Base-by-base conservation (phyloP, 2,113 vertebrate genomes). In the Cricetomys ansorgei region DNA sequence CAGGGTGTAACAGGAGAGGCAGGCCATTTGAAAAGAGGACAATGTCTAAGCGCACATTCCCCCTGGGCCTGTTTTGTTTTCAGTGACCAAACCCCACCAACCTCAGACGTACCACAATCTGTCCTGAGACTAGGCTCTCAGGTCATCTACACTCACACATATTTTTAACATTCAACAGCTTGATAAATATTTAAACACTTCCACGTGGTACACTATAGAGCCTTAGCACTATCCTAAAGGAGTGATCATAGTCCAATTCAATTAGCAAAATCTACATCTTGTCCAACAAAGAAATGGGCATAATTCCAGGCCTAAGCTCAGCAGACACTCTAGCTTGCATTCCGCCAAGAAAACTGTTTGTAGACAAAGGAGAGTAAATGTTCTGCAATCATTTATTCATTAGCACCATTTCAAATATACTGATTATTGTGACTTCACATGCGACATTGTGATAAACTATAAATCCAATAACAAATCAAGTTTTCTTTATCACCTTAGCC, bases 41-140 rank as follows among this genome's bases (percentile, higher is more conserved):
- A 53, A 31, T 62, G 91, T 97, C 84, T 88, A 96, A 96, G 94
- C 72, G 87, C 86, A 88, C 88, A 80, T 89, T 94, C 59, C 55
- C 94, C 55, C 88, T 77, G 88, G 67, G 57, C 55, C 92, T 70
- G 19, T 76, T 77, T 73, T 43, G 55, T 59, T 85, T 85, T 85
- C 80, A 27, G 16, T 64, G 91, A 73, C 37, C 67, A 55, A 95
- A 86, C 88, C 15, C 76, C 87, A 94, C 73, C 40, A 72, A 77
- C 65, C 72, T n/a, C 59, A 91, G 88, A 96, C 67, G 57, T 72
- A n/a, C 57, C 64, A 77, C 75, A 84, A 43, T 80, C 59, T 34
- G 59, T 84, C 90, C 84, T 50, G 70, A 65, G 85, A 94, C 84
- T 65, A 55, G 16, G 72, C 34, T 81, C 25, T 29, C 76, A 27